Evolutionary conservation across 2,113 vertebrate genomes (phyloP).

Genomic region (Leiothrix lutea): DNA sequence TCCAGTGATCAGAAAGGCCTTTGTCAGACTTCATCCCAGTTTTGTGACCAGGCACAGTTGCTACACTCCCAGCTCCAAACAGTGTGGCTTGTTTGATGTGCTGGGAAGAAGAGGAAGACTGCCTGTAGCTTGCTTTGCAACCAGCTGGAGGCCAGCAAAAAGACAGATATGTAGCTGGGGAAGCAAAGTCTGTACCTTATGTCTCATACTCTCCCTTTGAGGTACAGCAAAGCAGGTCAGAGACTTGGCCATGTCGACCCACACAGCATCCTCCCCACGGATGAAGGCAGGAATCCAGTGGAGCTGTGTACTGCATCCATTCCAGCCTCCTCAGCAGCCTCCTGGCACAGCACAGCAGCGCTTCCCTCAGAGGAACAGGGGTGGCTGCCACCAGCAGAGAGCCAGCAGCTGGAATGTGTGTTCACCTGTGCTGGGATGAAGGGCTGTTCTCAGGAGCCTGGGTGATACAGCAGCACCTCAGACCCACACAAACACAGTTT

Average conservation of each 20-base stretch:
- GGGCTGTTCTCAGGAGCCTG: no score
- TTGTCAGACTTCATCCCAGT: neutral
- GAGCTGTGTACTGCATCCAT: neutral
- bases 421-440: neutral
- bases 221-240: neutral
- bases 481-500: neutral
- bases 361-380: neutral
- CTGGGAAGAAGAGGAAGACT: neutral
- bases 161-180: accelerated
- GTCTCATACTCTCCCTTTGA: neutral
- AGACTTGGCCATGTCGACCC: neutral
- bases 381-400: neutral
- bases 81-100: neutral
- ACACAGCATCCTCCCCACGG: neutral
- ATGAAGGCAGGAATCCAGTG: neutral
- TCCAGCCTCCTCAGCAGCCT: neutral
- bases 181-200: neutral
- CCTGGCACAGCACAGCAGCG: neutral
- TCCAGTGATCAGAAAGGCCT: neutral
- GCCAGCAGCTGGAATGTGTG: neutral
- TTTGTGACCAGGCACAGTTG: accelerated
- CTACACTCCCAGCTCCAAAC: neutral
- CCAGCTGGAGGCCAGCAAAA: neutral
- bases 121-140: neutral
- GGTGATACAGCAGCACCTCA: neutral